A percentile compares a stretch with the other conserved stretches of the same genome.
phyloP scores from a whole-genome alignment of 2,113 vertebrate species.

The Colinus virginianus region DNA sequence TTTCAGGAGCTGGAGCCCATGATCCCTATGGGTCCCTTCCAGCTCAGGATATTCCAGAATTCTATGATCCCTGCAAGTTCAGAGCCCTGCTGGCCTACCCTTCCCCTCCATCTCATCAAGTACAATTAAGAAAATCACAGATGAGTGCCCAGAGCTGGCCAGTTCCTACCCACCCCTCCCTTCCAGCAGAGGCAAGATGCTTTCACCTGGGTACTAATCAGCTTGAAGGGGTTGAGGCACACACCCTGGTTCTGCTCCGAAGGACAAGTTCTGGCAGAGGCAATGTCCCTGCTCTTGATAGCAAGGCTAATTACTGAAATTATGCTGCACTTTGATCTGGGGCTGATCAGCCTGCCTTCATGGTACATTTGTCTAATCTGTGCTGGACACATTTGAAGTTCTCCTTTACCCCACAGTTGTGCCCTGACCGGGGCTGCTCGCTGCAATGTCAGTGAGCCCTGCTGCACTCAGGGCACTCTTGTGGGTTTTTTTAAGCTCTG shows the following conservation, averaged over 20 bases:
- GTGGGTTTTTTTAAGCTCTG: not conserved
- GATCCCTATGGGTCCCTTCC: too few relatives aligned
- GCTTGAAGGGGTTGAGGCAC: not conserved
- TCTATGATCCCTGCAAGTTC: accelerated
- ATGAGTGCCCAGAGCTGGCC: accelerated
- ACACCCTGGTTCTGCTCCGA: not conserved
- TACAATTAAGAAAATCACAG: accelerated
- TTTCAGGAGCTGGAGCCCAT: too few relatives aligned
- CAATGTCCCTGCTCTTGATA: accelerated
- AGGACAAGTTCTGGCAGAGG: accelerated
- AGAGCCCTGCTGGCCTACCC: not conserved
- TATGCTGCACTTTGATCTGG: constrained; percentile 16
- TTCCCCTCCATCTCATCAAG: not conserved
- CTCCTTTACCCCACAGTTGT: not conserved
- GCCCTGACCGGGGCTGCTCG: not conserved
- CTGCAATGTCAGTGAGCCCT: not conserved
- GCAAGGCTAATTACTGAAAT: not conserved
- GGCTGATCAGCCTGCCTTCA: not conserved
- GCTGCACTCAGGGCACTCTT: not conserved
- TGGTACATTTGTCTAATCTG: not conserved
- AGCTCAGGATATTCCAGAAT: too few relatives aligned
- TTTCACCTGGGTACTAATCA: not conserved
- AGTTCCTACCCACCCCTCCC: not conserved
- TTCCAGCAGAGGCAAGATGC: not conserved
- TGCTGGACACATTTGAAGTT: not conserved